A percentile compares a stretch with the other conserved stretches of the same genome.
phyloP scores from a whole-genome alignment of 2,888 invertebrate species.

The Himalopsyche kuldschensis region DNA sequence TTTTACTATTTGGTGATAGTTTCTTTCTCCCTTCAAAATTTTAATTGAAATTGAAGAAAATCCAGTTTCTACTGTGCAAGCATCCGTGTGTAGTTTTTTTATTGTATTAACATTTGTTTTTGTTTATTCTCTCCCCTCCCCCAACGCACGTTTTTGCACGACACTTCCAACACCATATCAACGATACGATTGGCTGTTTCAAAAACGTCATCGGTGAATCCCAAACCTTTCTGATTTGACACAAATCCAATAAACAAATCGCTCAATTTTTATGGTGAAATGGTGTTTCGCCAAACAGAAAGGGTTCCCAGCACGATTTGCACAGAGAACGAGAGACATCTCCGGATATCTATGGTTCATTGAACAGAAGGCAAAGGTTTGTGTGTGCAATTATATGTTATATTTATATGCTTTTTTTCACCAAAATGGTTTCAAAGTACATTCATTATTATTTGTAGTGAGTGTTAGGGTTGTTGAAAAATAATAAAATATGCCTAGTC shows the following conservation, averaged over 20 bases:
- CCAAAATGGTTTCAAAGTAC: not conserved
- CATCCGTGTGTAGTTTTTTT: conserved; percentile 5
- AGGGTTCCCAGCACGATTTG: conserved; percentile 76
- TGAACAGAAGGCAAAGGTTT: conserved; percentile 76
- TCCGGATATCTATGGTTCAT: conserved; percentile 70
- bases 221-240: conserved; percentile 1
- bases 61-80: not conserved
- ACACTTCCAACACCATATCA: conserved; percentile 10
- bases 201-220: not conserved
- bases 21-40: no score
- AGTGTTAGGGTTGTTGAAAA: no score
- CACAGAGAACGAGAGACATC: conserved; percentile 68
- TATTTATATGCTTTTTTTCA: conserved; percentile 40
- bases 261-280: not conserved
- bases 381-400: conserved; percentile 43
- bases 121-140: conserved; percentile 18
- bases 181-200: conserved; percentile 3
- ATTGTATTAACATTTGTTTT: conserved; percentile 33
- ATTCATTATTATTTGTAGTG: no score
- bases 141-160: conserved; percentile 32
- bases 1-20: no score
- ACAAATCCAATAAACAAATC: not conserved
- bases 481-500: no score
- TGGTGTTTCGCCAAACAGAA: conserved; percentile 55
- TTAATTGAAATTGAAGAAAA: not conserved